phyloP scores from a whole-genome alignment of 2,888 invertebrate genomes.

The Phymatocera aterrima region DNA sequence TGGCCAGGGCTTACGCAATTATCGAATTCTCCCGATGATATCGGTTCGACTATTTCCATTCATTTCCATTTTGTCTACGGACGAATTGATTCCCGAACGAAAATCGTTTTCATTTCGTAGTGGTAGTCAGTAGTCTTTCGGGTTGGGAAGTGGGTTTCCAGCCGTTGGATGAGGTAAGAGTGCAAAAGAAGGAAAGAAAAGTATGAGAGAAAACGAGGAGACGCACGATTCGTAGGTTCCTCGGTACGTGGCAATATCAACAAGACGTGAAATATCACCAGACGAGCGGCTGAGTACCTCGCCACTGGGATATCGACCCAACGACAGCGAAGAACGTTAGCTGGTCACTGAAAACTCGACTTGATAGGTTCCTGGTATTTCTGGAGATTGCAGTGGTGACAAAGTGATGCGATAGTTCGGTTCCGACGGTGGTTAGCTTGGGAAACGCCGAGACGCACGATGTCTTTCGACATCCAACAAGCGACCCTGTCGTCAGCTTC shows the following conservation, averaged over 20 bases:
- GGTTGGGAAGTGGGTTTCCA: constrained; percentile 12
- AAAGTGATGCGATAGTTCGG: constrained; percentile 11
- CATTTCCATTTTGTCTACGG: background rate
- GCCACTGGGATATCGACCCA: constrained; percentile 49
- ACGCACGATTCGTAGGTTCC: constrained; percentile 53
- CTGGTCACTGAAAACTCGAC: constrained; percentile 57
- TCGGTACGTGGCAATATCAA: constrained; percentile 60
- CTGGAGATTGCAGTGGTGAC: constrained; percentile 50
- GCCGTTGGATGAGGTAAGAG: background rate
- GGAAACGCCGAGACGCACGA: constrained; percentile 6
- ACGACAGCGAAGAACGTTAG: constrained; percentile 50
- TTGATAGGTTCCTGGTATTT: constrained; percentile 60
- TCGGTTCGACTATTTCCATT: constrained; percentile 1
- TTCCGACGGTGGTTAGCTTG: constrained; percentile 10
- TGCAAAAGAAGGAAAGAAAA: background rate
- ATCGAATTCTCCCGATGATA: constrained; percentile 12
- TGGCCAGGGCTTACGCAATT: background rate
- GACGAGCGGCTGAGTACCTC: constrained; percentile 48
- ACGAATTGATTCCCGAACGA: constrained; percentile 22
- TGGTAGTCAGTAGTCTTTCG: background rate
- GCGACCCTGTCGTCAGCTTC: background rate
- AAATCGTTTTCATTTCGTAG: constrained; percentile 8
- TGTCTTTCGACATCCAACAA: constrained; percentile 1
- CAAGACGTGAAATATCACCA: constrained; percentile 60
- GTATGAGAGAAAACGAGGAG: background rate